phyloP scores from a whole-genome alignment of 2,797 vertebrate genomes.

The Steatocranus sp. region DNA sequence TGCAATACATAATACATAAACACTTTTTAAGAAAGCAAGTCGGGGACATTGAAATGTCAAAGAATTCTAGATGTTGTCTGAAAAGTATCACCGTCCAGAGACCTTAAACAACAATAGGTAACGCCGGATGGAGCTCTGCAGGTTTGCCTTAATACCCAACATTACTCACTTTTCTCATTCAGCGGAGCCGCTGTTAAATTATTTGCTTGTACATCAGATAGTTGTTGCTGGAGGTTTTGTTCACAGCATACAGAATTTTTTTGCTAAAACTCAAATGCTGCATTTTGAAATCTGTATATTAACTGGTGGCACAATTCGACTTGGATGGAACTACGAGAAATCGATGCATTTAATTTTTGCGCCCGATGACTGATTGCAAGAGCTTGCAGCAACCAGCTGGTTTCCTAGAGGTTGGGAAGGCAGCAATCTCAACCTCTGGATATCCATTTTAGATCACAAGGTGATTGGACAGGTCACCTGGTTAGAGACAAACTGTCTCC shows the following conservation, averaged over 20 bases:
- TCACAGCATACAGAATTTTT: neutral
- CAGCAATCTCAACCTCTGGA: neutral
- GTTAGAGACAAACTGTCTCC: neutral
- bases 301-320: accelerated
- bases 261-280: neutral
- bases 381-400: neutral
- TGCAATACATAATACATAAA: neutral
- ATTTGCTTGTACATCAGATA: neutral
- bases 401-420: neutral
- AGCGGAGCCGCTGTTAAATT: neutral
- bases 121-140: neutral
- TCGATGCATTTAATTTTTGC: accelerated
- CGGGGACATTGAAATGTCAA: neutral
- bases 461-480: neutral
- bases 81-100: neutral
- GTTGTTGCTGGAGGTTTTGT: neutral
- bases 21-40: neutral
- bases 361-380: neutral
- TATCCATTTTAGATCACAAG: neutral
- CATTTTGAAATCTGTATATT: neutral
- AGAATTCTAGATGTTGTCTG: neutral
- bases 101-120: neutral
- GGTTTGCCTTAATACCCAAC: neutral
- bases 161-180: neutral
- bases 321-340: neutral